Percentiles rank a stretch among this genome's conserved stretches.
Evolutionary conservation across 2,888 invertebrate genomes (phyloP).

Genomic region (Tipula helvola): DNA sequence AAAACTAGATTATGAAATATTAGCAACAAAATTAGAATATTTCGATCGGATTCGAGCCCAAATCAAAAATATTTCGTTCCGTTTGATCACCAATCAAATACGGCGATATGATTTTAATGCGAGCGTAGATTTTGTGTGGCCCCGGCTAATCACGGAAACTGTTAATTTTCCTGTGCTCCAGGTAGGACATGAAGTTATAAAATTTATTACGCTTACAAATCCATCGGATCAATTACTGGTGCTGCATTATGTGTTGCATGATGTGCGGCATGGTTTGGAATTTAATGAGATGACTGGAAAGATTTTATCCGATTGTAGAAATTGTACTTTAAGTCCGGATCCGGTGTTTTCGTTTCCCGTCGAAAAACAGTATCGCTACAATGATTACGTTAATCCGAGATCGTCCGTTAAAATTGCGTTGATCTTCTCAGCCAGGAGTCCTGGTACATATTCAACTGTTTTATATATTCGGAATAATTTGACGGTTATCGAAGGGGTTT

Average conservation of each 20-base stretch:
- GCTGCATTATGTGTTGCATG: slow-evolving; percentile 20
- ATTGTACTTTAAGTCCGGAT: slow-evolving; percentile 28
- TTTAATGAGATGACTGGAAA: slow-evolving; percentile 25
- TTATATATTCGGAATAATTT: slow-evolving; percentile 69
- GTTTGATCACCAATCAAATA: slow-evolving; percentile 29
- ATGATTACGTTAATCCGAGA: slow-evolving; percentile 24
- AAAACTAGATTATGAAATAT: slow-evolving; percentile 17
- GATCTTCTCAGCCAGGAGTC: slow-evolving; percentile 25
- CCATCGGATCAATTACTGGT: slow-evolving; percentile 26
- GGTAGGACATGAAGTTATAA: slow-evolving; percentile 26
- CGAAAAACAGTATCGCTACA: slow-evolving; percentile 17
- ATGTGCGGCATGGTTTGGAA: slow-evolving; percentile 5
- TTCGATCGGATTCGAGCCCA: slow-evolving; percentile 30
- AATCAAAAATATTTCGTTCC: slow-evolving; percentile 28
- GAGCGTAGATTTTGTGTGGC: slow-evolving; percentile 33
- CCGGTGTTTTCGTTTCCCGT: slow-evolving; percentile 27
- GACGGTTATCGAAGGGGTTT: slow-evolving; percentile 77
- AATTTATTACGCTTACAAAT: slow-evolving; percentile 29
- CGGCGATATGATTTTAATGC: slow-evolving; percentile 30
- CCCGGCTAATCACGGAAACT: slow-evolving; percentile 29
- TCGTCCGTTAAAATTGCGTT: slow-evolving; percentile 26
- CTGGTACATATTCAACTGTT: slow-evolving; percentile 31
- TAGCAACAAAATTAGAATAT: slow-evolving; percentile 29
- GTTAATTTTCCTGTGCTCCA: slow-evolving; percentile 28
- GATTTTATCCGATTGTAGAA: slow-evolving; percentile 28